Evolutionary conservation across 1,140 invertebrate species (phyloP).

Genomic region (Orchestia grillus): DNA sequence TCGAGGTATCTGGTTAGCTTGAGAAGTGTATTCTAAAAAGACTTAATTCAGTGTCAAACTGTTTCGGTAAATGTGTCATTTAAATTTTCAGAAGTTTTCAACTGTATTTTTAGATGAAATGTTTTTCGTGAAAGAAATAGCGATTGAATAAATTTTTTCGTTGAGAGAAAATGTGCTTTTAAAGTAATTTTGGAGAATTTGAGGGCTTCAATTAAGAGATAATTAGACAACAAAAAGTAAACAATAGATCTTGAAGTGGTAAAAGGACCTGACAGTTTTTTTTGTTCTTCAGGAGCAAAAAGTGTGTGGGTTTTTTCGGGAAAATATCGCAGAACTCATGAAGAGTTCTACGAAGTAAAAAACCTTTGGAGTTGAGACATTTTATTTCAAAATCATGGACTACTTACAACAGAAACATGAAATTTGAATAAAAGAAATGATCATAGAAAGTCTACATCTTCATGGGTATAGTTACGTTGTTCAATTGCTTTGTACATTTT

Average conservation of each 20-base stretch:
- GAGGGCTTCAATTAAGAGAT: not conserved
- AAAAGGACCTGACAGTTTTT: not conserved
- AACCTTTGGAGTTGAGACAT: not conserved
- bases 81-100: not conserved
- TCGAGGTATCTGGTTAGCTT: not conserved
- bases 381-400: not conserved
- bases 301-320: not conserved
- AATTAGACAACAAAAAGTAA: not conserved
- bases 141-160: not conserved
- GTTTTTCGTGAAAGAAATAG: not conserved
- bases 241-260: not conserved
- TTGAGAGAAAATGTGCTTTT: not conserved
- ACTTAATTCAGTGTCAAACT: not conserved
- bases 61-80: not conserved
- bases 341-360: not conserved
- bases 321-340: not conserved
- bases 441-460: not conserved
- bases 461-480: not conserved
- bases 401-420: not conserved
- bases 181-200: too few species aligned
- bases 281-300: not conserved
- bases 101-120: not conserved
- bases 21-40: not conserved
- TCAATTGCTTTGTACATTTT: too few species aligned
- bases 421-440: not conserved